These are phyloP conservation scores for Alectura lathami DNA, from an alignment of 2,113 vertebrate genomes.

Conservation along the genomic window DNA sequence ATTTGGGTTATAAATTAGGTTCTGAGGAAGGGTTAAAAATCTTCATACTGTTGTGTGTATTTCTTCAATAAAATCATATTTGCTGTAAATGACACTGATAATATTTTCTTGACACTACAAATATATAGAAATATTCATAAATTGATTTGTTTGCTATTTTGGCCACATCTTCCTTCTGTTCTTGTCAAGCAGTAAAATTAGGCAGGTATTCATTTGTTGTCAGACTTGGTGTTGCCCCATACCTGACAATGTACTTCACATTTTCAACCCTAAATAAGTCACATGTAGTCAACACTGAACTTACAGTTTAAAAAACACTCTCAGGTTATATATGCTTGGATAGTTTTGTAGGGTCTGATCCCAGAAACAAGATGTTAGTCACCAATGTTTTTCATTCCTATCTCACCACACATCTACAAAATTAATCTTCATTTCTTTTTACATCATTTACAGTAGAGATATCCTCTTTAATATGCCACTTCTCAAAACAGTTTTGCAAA, in stretches of 20 bases:
- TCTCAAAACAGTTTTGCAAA: background rate
- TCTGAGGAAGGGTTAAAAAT: background rate
- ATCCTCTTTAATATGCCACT: background rate
- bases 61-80: constrained; percentile 17
- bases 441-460: background rate
- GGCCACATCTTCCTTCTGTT: background rate
- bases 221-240: background rate
- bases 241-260: background rate
- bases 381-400: background rate
- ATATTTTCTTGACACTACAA: background rate
- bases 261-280: background rate
- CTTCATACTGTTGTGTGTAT: background rate
- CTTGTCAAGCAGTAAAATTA: background rate
- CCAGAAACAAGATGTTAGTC: background rate
- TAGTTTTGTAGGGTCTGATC: background rate
- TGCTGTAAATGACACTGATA: background rate
- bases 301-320: background rate
- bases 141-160: constrained; percentile 1
- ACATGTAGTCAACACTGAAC: background rate
- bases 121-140: constrained; percentile 48
- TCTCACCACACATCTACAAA: background rate
- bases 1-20: background rate
- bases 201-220: background rate
- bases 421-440: background rate
- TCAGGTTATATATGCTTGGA: background rate